A percentile compares a stretch with the other conserved stretches of the same genome.
These are phyloP conservation scores for Papilio glaucus DNA, from an alignment of 1,140 invertebrate genomes.

Conservation along the genomic window DNA sequence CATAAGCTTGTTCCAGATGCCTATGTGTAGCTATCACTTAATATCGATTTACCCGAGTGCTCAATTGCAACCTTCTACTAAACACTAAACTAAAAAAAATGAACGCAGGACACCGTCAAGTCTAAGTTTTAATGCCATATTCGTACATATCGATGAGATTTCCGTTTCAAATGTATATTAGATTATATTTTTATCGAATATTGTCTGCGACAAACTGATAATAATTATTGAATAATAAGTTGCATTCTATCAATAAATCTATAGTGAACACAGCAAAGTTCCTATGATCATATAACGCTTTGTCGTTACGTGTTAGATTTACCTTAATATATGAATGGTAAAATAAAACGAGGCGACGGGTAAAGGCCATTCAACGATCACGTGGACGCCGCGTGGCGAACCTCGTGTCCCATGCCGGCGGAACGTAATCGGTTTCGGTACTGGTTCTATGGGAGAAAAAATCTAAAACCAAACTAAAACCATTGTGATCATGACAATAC, in stretches of 20 bases:
- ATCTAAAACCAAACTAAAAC: background rate
- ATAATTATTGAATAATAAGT: background rate
- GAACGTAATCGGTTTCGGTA: background rate
- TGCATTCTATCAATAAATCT: background rate
- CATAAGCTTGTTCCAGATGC: too few species aligned
- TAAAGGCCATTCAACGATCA: constrained; percentile 15
- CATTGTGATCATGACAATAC: background rate
- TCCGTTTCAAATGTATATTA: background rate
- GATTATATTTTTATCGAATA: background rate
- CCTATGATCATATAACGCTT: background rate
- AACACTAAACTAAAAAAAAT: too few species aligned
- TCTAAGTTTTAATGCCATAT: background rate
- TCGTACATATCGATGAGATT: background rate
- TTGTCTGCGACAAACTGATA: background rate
- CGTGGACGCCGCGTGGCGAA: background rate
- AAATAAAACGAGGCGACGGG: constrained; percentile 16
- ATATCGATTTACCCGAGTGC: too few species aligned
- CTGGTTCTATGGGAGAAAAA: background rate
- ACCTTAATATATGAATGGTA: constrained; percentile 13
- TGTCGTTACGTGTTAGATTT: constrained; percentile 1
- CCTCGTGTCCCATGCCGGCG: background rate
- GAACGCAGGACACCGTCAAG: background rate
- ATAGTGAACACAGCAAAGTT: too few species aligned
- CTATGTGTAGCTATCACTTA: too few species aligned
- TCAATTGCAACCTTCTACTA: too few species aligned